Evolutionary conservation across 2,113 vertebrate genomes (phyloP), one percentile per base, ranked within the genome.

Genomic region (Xyliphius kryptos): DNA sequence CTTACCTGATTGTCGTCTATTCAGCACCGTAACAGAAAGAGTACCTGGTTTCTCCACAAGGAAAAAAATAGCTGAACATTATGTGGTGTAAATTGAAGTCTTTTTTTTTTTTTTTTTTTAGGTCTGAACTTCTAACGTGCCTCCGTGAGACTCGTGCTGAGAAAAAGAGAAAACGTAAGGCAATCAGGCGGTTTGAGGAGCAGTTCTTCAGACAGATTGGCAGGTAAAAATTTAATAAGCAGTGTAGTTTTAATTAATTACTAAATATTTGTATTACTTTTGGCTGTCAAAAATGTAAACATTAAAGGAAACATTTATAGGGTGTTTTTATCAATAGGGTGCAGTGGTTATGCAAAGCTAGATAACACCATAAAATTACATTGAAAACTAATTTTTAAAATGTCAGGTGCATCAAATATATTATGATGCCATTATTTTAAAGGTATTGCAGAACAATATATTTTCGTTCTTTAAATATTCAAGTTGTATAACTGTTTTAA

Each of bases 181-280:
- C 83, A 68, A 84, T 98, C 65, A 83, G 88, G 72, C 92, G 91
- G 69, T 98, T 97, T 47, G 95, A 98, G 81, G 93, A 97, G 36
- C 89, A 86, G 62, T 97, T 97, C 79, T 87, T 91, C 77, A 87
- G 88, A 52, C 92, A 95, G 70, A 94, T 93, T n/a, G 93, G 93
- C 81, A 92, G 95, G 95, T 97, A 86, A 76, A 7, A 57, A 19
- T 53, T 32, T 2, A 38, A 26, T 41, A 60, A 43, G 12, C 36
- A 51, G 16, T 61, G 15, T 32, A 36, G 16, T 70, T 73, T 68
- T 54, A 61, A 68, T 57, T 16, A 67, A 71, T 76, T 74, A 74
- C 67, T 76, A 49, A 65, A 54, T 21, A 61, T 47, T 56, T 21
- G 37, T 51, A 13, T 37, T 73, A 70, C 40, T 41, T 49, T 71